Evolutionary conservation across 1,140 invertebrate species (phyloP), one percentile per base, ranked within the genome.

Genomic region (Harpegnathos saltator): DNA sequence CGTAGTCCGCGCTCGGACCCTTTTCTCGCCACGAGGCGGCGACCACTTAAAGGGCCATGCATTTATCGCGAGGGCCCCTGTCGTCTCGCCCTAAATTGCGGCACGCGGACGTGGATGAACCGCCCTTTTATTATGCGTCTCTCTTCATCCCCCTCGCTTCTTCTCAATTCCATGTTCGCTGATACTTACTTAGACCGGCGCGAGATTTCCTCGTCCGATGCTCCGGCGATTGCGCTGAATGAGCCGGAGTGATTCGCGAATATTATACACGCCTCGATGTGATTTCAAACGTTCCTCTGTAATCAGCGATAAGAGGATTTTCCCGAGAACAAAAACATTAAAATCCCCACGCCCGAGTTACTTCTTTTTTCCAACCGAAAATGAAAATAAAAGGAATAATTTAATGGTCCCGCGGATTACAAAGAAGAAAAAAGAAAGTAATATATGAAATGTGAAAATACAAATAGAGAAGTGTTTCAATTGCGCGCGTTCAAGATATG

Each of bases 1-100:
- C 72, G 89, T 90, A 89, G 85, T 89, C 87, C 85, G 85, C 50
- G 22, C 68, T 58, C 74, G 22, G 29, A 80, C 63, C 52, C 48
- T 77, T 69, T 44, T 71, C 58, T 19, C 50, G 58, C 75, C 75
- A 73, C 38, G 56, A 29, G 29, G 62, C 63, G 29, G 62, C 63
- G 66, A 59, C 74, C 87, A 77, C 58, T 84, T 75, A 89, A 86
- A 80, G 87, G 68, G 33, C 56, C 77, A 83, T 83, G 74, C 87
- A 83, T 89, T 89, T 85, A 84, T 85, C 69, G 72, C 38, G 52
- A 54, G 80, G 65, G 66, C 44, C n/a, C n/a, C 33, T 29, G 24
- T 56, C 68, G 3, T 44, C 48, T 38, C 19, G 26, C 75, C 72
- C 48, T 52, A 80, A 80, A 80, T 80, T 80, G 54, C 75, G 52